A percentile compares a stretch with the other conserved stretches of the same genome.
phyloP scores from a whole-genome alignment of 2,113 vertebrate species.

The Polyodon spathula region DNA sequence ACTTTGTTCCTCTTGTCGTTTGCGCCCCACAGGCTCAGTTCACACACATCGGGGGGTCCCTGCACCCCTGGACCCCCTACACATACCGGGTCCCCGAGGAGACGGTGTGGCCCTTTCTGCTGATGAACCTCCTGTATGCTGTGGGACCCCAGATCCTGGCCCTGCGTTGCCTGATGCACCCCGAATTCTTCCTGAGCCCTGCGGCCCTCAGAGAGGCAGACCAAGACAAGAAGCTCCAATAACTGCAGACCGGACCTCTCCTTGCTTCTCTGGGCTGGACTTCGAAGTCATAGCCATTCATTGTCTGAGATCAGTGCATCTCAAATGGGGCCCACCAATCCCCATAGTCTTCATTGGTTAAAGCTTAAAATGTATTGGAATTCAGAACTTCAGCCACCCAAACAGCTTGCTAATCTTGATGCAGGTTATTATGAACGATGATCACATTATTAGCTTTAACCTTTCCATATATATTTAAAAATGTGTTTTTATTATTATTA shows the following conservation, averaged over 20 bases:
- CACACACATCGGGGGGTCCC: slow-evolving; percentile 66
- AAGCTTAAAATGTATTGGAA: no score
- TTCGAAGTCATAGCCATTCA: neutral
- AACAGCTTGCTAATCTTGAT: no score
- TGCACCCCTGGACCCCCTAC: slow-evolving; percentile 65
- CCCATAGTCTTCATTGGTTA: no score
- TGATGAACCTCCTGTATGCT: slow-evolving; percentile 56
- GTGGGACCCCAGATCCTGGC: slow-evolving; percentile 61
- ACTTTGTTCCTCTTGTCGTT: neutral
- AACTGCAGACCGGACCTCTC: neutral
- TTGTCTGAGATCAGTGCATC: slow-evolving; percentile 12
- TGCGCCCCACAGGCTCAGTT: slow-evolving; percentile 66
- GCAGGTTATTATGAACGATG: no score
- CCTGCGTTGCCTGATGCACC: slow-evolving; percentile 52
- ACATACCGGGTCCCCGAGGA: slow-evolving; percentile 68
- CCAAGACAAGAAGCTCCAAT: slow-evolving; percentile 62
- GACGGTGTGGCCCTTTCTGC: slow-evolving; percentile 47
- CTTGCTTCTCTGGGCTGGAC: neutral
- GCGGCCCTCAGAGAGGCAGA: slow-evolving; percentile 23
- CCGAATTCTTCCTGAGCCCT: slow-evolving; percentile 58
- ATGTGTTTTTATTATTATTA: no score
- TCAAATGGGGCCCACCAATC: no score
- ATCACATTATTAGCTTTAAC: no score
- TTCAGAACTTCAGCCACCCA: no score
- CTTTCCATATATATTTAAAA: no score